phyloP scores from a whole-genome alignment of 2,797 vertebrate genomes.

The Cryptoprocta ferox region DNA sequence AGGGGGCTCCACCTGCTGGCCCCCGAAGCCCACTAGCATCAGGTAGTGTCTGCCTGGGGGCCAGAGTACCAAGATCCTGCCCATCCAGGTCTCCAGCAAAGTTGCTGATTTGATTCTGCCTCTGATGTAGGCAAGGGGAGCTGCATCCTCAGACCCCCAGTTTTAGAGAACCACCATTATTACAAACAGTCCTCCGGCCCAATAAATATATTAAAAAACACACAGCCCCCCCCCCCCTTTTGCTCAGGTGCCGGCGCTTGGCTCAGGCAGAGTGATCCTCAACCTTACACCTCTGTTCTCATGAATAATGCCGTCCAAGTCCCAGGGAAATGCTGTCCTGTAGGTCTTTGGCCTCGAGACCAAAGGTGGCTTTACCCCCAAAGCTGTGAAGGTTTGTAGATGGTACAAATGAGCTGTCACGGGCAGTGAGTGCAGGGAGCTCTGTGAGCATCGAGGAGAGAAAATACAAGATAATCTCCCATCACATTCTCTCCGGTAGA shows the following conservation, averaged over 20 bases:
- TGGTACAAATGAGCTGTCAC: fast-evolving
- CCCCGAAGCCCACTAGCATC: fast-evolving
- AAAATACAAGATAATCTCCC: neutral
- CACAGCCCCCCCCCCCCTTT: neutral
- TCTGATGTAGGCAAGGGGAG: neutral
- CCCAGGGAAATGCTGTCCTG: neutral
- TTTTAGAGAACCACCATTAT: neutral
- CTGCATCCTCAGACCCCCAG: neutral
- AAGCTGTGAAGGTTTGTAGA: neutral
- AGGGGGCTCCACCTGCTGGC: conserved; percentile 7
- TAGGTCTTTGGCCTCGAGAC: neutral
- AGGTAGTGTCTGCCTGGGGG: neutral
- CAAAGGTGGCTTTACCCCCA: neutral
- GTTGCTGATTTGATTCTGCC: too few species aligned
- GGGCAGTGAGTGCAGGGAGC: fast-evolving
- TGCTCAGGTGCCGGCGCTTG: fast-evolving
- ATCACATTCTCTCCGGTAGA: neutral
- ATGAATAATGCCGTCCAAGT: fast-evolving
- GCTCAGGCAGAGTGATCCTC: neutral
- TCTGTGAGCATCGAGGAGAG: neutral
- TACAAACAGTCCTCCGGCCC: neutral
- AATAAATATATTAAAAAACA: fast-evolving
- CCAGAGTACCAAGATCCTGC: too few species aligned
- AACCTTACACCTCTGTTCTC: neutral
- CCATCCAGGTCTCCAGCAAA: neutral